Conservation (phyloP, 1,140 invertebrate genomes). For the Chlorops oryzae region DNA sequence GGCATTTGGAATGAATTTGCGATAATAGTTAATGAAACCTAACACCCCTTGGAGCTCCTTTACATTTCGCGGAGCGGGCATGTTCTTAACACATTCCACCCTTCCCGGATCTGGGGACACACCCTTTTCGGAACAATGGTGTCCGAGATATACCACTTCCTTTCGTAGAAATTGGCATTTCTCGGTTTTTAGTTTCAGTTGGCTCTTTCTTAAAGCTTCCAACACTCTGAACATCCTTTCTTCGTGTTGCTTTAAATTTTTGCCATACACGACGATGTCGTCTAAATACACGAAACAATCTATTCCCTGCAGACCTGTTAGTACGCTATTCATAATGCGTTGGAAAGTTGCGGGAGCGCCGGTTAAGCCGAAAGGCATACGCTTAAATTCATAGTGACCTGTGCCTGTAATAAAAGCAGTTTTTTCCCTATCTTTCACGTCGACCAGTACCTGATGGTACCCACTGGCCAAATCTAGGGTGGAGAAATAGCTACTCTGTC, state of each 20-base stretch:
- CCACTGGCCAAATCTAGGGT: constrained; percentile 49
- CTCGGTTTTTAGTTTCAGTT: too few species aligned
- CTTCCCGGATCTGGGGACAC: too few species aligned
- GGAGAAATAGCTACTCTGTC: constrained; percentile 44
- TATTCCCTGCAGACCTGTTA: constrained; percentile 15
- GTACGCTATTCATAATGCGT: constrained; percentile 22
- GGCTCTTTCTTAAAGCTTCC: constrained; percentile 26
- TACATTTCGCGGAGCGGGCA: too few species aligned
- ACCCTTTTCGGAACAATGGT: too few species aligned
- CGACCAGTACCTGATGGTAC: constrained; percentile 51
- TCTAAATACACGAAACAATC: constrained; percentile 25
- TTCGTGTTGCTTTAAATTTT: constrained; percentile 34
- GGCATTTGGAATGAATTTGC: too few species aligned
- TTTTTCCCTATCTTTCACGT: constrained; percentile 39
- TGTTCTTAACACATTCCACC: too few species aligned
- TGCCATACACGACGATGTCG: constrained; percentile 22
- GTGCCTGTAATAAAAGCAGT: constrained; percentile 46
- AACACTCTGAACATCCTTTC: constrained; percentile 40
- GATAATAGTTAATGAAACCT: too few species aligned
- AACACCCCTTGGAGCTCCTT: too few species aligned
- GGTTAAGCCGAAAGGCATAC: constrained; percentile 31
- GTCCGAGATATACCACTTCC: too few species aligned
- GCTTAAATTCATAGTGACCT: constrained; percentile 45
- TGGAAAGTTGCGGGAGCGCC: constrained; percentile 38
- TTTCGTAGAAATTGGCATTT: too few species aligned